Base-by-base conservation (phyloP, 1,140 invertebrate genomes). In the Paraescarpia echinospica region DNA sequence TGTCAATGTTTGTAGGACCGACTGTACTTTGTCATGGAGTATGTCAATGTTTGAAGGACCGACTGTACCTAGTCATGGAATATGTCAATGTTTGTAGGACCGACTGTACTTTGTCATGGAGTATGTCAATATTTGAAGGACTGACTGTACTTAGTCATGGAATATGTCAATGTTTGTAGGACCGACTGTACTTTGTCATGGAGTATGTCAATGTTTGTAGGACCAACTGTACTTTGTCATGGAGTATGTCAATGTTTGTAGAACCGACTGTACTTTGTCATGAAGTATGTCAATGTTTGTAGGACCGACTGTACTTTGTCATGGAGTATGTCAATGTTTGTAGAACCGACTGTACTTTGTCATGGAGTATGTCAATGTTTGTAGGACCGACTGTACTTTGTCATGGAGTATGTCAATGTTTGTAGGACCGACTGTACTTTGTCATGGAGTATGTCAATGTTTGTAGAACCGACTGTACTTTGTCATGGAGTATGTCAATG, bases 51-150 rank as follows among this genome's bases (percentile, higher is more conserved):
- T 22, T 99, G 99, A 35, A 77, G 59, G 99, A 99, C 96, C 98
- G 99, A 4, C 97, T 99, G n/a, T 99, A 99, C 96, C n/a, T 41
- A 41, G 4, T 41, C 41, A 41, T 99, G 99, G 99, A 99, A 95
- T 99, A 99, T 96, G 99, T 99, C 14, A 99, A 99, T 96, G 99
- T 51, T 51, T 51, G 48, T 18, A 51, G 48, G 99, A 99, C 96
- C 98, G 99, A 4, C 97, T 99, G n/a, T 99, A 99, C 96, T 99
- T 99, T 96, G 99, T 99, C 1, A 99, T 99, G 99, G 99, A 99
- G 96, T 99, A 99, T 96, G 99, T 99, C 14, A 99, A 99, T 96
- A 99, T 77, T 12, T 77, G 9, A 8, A 77, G 59, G 99, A 99
- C 96, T 98, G 99, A 4, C 97, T 99, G n/a, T 99, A 99, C 96